These are phyloP conservation scores for Mormyrus iriodes DNA, from an alignment of 2,113 vertebrate species.

Conservation along the genomic window DNA sequence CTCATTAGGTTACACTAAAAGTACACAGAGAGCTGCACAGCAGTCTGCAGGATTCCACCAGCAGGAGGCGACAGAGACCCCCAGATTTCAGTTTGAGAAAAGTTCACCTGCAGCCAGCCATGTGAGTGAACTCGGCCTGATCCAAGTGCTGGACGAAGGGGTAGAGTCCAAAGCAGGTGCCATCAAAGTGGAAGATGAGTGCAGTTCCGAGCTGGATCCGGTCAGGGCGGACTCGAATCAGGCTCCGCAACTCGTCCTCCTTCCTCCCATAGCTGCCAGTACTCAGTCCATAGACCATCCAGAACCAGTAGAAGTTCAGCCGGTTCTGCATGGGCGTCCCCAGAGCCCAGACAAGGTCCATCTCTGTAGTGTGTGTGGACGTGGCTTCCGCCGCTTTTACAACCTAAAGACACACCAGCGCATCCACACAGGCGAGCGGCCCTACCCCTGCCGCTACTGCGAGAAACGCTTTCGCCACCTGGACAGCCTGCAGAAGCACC, in stretches of 20 bases:
- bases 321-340: not conserved
- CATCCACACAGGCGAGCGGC: slow-evolving; percentile 47
- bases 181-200: slow-evolving; percentile 41
- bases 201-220: not conserved
- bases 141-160: slow-evolving; percentile 39
- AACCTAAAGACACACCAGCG: slow-evolving; percentile 50
- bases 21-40: not conserved
- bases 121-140: slow-evolving; percentile 38
- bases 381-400: slow-evolving; percentile 48
- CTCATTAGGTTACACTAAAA: not conserved
- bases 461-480: slow-evolving; percentile 49
- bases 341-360: slow-evolving; percentile 32
- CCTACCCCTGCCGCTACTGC: slow-evolving; percentile 46
- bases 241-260: slow-evolving; percentile 13
- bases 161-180: slow-evolving; percentile 34
- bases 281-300: not conserved
- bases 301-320: not conserved
- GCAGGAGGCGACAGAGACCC: slow-evolving; percentile 10
- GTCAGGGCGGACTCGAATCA: slow-evolving; percentile 10
- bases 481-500: slow-evolving; percentile 49
- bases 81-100: slow-evolving; percentile 42
- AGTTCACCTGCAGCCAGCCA: slow-evolving; percentile 26
- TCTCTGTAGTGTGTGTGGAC: slow-evolving; percentile 45
- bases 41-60: not conserved
- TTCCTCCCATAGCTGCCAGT: slow-evolving; percentile 1